Base-by-base conservation (phyloP, 2,113 vertebrate species). In the Calcarius ornatus region DNA sequence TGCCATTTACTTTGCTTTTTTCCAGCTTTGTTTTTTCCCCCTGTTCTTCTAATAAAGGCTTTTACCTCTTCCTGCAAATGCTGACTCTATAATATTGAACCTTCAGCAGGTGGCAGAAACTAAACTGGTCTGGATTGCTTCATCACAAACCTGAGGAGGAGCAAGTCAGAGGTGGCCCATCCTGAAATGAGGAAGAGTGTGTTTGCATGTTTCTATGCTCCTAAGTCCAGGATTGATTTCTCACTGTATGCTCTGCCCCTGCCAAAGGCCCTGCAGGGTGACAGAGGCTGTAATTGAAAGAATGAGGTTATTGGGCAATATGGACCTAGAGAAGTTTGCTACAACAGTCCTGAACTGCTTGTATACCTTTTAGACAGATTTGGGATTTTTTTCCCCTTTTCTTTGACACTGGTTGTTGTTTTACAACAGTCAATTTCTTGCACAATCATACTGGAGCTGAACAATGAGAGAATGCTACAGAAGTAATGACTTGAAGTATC, bases 331-430 rank as follows among this genome's bases (percentile, higher is more conserved):
- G 10, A 73, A 9, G 10, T 57, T 77, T 65, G 17, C 10, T 77
- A 23, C 19, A 50, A 35, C 3, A 63, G 2, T 42, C 25, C 23
- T 65, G 51, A 63, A 20, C n/a, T 83, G 59, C 33, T 27, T 61
- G 12, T 3, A 24, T 17, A 38, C 2, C 11, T 92, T 43, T 64
- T 50, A 64, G 12, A 24, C 5, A 11, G 10, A 43, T 64, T 25
- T 35, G 11, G 16, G 0, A 0, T 1, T 7, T 60, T 25, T 50
- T 20, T 1, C 7, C 35, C 5, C 17, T 10, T 27, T 54, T 61
- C 12, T 28, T 57, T 76, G 25, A 48, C 10, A 27, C 2, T 2
- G 1, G 16, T 8, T 31, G 6, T 51, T 30, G 11, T 71, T 91
- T 63, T 64, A 56, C 19, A 66, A 18, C 30, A 60, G 12, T n/a